Conservation (phyloP, 2,888 invertebrate species). For the Apamea epomidion region DNA sequence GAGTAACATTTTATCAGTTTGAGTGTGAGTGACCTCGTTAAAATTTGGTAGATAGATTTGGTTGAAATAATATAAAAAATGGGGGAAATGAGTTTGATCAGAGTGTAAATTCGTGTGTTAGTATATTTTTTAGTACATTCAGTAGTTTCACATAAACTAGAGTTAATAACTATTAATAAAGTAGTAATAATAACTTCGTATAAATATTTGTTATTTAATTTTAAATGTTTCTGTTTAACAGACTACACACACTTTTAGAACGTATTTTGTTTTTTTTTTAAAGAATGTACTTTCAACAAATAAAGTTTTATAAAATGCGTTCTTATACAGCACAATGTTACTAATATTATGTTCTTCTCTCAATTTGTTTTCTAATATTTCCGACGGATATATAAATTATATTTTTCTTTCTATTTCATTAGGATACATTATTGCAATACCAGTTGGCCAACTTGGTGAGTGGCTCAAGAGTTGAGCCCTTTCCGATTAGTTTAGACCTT, state of each 20-base stretch:
- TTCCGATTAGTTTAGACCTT: conserved; percentile 77
- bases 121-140: conserved; percentile 8
- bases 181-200: conserved; percentile 21
- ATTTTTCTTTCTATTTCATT: conserved; percentile 84
- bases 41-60: conserved; percentile 44
- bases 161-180: conserved; percentile 17
- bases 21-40: conserved; percentile 46
- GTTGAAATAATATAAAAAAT: neutral
- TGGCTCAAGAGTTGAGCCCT: conserved; percentile 76
- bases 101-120: conserved; percentile 19
- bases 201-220: conserved; percentile 31
- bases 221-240: conserved; percentile 60
- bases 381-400: conserved; percentile 71
- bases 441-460: conserved; percentile 90
- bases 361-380: conserved; percentile 61
- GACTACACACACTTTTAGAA: conserved; percentile 64
- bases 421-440: conserved; percentile 89
- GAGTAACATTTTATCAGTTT: conserved; percentile 25
- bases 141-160: conserved; percentile 33
- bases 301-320: conserved; percentile 63
- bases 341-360: conserved; percentile 73
- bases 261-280: conserved; percentile 65
- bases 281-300: neutral
- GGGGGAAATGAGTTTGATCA: neutral
- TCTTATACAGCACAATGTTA: conserved; percentile 73